phyloP scores from a whole-genome alignment of 1,140 invertebrate genomes.

The Nixonia krombeini region DNA sequence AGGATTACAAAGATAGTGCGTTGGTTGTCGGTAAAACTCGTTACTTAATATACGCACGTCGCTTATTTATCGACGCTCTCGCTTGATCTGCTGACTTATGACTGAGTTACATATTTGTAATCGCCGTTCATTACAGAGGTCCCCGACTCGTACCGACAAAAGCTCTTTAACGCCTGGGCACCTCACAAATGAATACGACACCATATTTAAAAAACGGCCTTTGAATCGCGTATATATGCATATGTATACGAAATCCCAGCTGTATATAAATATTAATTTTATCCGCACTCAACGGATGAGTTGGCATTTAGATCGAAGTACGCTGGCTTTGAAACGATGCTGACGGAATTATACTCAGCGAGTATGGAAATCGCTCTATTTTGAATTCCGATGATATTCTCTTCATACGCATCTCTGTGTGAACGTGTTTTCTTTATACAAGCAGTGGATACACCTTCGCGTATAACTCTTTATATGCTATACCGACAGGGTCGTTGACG shows the following conservation, averaged over 20 bases:
- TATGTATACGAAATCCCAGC: slow-evolving; percentile 42
- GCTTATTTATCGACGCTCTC: slow-evolving; percentile 14
- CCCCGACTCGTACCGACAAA: too few relatives aligned
- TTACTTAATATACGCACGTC: slow-evolving; percentile 23
- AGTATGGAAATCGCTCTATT: slow-evolving; percentile 51
- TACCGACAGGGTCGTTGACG: too few relatives aligned
- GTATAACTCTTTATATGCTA: slow-evolving; percentile 31
- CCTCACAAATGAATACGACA: not conserved
- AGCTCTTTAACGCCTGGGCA: too few relatives aligned
- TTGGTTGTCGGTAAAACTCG: slow-evolving; percentile 35
- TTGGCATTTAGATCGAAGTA: slow-evolving; percentile 50
- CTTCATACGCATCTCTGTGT: slow-evolving; percentile 42
- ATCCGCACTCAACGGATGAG: slow-evolving; percentile 48
- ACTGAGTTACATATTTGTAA: too few relatives aligned
- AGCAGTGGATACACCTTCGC: slow-evolving; percentile 38
- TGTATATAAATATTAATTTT: slow-evolving; percentile 51
- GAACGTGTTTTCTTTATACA: slow-evolving; percentile 40
- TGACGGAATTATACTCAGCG: slow-evolving; percentile 48
- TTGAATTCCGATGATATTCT: slow-evolving; percentile 51
- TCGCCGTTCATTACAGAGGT: too few relatives aligned
- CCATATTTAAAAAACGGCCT: too few relatives aligned
- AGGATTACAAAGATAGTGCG: slow-evolving; percentile 50
- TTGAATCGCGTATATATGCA: slow-evolving; percentile 19
- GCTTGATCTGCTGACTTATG: slow-evolving; percentile 6
- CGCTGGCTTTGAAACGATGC: slow-evolving; percentile 48